phyloP scores from a whole-genome alignment of 2,797 vertebrate species.

The Falco rusticolus region DNA sequence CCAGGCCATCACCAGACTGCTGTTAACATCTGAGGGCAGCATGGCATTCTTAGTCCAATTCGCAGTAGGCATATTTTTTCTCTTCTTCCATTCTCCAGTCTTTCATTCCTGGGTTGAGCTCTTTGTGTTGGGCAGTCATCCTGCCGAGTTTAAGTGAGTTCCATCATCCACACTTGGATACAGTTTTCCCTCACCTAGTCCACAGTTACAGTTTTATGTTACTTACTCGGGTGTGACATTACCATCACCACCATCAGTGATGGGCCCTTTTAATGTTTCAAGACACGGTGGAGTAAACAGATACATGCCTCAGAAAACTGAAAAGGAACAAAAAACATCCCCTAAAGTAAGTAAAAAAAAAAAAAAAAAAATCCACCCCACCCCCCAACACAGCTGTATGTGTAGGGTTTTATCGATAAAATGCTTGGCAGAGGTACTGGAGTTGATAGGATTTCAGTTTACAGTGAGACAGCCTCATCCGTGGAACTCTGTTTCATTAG shows the following conservation, averaged over 20 bases:
- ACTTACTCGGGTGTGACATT: neutral
- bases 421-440: constrained; percentile 44
- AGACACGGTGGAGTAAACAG: neutral
- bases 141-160: neutral
- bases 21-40: constrained; percentile 42
- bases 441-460: constrained; percentile 40
- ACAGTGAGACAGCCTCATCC: constrained; percentile 1
- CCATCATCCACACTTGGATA: neutral
- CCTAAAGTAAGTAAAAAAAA: neutral
- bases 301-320: neutral
- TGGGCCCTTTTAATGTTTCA: neutral
- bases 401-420: constrained; percentile 45
- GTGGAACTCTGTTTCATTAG: constrained; percentile 14
- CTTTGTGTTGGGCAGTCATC: neutral
- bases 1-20: constrained; percentile 24
- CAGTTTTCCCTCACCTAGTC: constrained; percentile 1
- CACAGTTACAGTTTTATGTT: neutral
- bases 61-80: neutral
- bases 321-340: neutral
- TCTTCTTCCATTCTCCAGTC: neutral
- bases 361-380: no score
- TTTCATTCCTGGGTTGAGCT: neutral
- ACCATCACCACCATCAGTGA: neutral
- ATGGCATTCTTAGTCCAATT: constrained; percentile 30
- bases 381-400: constrained; percentile 5